phyloP scores from a whole-genome alignment of 2,888 invertebrate species.

The Mellilla xanthometata region DNA sequence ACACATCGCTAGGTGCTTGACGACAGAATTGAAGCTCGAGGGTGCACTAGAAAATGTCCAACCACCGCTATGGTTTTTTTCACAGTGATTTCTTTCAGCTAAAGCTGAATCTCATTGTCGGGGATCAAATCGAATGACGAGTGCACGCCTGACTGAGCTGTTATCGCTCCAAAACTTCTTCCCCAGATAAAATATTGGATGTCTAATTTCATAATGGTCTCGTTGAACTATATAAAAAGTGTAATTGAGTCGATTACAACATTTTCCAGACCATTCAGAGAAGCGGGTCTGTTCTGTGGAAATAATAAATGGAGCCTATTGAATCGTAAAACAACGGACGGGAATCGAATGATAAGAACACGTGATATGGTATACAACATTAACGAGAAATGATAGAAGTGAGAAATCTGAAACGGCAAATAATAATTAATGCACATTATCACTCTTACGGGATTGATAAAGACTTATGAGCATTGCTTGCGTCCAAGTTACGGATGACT shows the following conservation, averaged over 20 bases:
- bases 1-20: too few relatives aligned
- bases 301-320: conserved; percentile 21
- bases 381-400: conserved; percentile 38
- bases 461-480: too few relatives aligned
- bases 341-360: conserved; percentile 39
- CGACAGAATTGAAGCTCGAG: too few relatives aligned
- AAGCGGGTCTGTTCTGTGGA: conserved; percentile 6
- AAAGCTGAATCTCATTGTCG: too few relatives aligned
- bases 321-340: conserved; percentile 39
- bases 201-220: background rate
- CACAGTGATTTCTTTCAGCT: too few relatives aligned
- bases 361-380: conserved; percentile 35
- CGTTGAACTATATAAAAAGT: background rate
- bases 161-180: too few relatives aligned
- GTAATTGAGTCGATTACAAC: conserved; percentile 3
- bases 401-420: conserved; percentile 28
- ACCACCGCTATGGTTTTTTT: too few relatives aligned
- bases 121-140: too few relatives aligned
- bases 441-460: conserved; percentile 2
- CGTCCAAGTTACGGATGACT: too few relatives aligned
- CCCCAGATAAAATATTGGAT: background rate
- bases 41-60: too few relatives aligned
- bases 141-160: too few relatives aligned
- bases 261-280: conserved; percentile 4
- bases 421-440: conserved; percentile 24